These are phyloP conservation scores for Choreutis nemorana DNA, from an alignment of 2,888 invertebrate species.

Conservation along the genomic window DNA sequence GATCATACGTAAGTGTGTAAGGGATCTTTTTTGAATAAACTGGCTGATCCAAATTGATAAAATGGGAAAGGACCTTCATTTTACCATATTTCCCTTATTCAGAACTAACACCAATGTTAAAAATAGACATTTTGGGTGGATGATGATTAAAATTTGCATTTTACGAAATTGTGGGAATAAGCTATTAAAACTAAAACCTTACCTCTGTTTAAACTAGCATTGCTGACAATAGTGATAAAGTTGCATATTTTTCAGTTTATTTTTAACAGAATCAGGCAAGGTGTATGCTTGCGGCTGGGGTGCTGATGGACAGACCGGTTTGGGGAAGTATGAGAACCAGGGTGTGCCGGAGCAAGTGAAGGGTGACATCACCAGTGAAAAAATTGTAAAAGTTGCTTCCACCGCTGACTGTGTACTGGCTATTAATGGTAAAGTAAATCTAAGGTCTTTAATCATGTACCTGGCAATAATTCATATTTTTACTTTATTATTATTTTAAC, in stretches of 20 bases:
- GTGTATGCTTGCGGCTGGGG: slow-evolving; percentile 94
- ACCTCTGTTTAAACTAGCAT: no score
- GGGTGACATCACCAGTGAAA: slow-evolving; percentile 86
- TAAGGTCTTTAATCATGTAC: no score
- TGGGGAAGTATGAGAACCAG: slow-evolving; percentile 72
- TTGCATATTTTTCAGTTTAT: slow-evolving; percentile 70
- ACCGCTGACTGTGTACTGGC: slow-evolving; percentile 90
- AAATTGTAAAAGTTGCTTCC: slow-evolving; percentile 81
- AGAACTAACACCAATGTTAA: slow-evolving; percentile 11
- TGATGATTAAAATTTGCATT: background rate
- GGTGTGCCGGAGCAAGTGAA: slow-evolving; percentile 68
- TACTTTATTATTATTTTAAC: no score
- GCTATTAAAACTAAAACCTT: no score
- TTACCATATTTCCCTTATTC: slow-evolving; percentile 5
- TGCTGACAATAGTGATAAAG: no score
- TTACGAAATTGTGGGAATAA: slow-evolving; percentile 1
- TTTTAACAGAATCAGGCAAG: slow-evolving; percentile 79
- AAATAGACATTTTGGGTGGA: no score
- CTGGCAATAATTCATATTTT: no score
- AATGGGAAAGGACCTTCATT: no score
- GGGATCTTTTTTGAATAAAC: no score
- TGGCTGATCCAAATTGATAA: no score
- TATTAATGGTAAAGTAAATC: slow-evolving; percentile 82
- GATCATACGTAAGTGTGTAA: slow-evolving; percentile 85
- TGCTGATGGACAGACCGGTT: slow-evolving; percentile 93